Evolutionary conservation across 2,113 vertebrate species (phyloP).

Genomic region (Gallinago media): DNA sequence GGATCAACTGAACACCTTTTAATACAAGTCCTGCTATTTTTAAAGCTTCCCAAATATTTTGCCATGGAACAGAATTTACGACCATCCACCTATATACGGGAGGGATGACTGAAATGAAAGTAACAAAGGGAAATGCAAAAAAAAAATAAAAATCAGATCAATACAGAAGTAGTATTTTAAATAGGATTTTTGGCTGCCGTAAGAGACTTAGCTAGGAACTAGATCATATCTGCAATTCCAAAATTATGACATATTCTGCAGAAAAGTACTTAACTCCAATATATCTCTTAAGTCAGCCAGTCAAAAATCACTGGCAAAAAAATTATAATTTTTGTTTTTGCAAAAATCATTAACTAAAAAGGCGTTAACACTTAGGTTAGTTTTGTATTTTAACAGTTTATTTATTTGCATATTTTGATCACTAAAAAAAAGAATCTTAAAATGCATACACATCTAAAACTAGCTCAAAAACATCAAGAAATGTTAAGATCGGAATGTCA

Average conservation of each 20-base stretch:
- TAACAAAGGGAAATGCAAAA: neutral
- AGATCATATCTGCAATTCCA: neutral
- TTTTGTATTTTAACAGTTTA: neutral
- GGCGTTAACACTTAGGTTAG: neutral
- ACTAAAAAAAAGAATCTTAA: neutral
- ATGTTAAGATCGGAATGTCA: neutral
- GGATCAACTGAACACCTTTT: neutral
- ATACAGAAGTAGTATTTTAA: neutral
- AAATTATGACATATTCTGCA: neutral
- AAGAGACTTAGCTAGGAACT: neutral
- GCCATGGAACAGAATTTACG: neutral
- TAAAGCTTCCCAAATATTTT: neutral
- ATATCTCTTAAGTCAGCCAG: neutral
- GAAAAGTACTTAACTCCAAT: neutral
- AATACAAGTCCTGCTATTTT: neutral
- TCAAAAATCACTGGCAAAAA: neutral
- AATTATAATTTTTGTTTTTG: neutral
- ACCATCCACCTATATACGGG: neutral
- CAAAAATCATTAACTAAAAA: neutral
- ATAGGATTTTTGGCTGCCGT: neutral
- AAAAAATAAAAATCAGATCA: neutral
- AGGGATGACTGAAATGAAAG: neutral
- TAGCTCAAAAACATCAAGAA: neutral
- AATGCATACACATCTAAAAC: neutral
- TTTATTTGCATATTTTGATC: neutral